These are phyloP conservation scores for Sebastes ruberrimus DNA, from an alignment of 2,797 vertebrate genomes.

Conservation along the genomic window DNA sequence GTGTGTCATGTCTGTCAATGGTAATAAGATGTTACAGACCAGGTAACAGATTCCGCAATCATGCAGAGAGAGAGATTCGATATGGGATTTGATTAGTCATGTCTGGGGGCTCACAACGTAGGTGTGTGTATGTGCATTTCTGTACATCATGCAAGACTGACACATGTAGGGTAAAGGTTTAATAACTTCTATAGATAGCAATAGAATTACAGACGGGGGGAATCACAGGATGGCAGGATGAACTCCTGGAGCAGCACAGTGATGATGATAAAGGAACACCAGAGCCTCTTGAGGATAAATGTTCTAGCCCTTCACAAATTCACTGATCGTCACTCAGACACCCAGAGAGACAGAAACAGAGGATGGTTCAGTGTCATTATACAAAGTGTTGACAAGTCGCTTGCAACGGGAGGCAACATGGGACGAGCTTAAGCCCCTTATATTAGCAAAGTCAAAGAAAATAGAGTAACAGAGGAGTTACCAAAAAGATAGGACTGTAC, in stretches of 20 bases:
- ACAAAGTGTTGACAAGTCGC: not conserved
- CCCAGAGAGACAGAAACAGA: not conserved
- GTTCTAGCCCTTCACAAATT: slow-evolving; percentile 80
- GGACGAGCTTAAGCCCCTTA: not conserved
- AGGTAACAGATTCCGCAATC: not conserved
- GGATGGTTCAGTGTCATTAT: not conserved
- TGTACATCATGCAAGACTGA: not conserved
- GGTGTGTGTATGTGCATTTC: not conserved
- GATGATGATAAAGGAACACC: slow-evolving; percentile 57
- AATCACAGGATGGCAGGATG: not conserved
- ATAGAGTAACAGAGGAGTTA: not conserved
- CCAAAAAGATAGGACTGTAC: not conserved
- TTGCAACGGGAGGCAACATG: not conserved
- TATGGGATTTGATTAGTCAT: slow-evolving; percentile 15
- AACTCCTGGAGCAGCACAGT: slow-evolving; percentile 6
- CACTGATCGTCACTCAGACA: slow-evolving; percentile 5
- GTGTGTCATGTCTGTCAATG: not conserved
- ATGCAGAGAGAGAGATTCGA: not conserved
- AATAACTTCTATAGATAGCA: not conserved
- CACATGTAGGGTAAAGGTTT: slow-evolving; percentile 2
- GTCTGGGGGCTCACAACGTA: not conserved
- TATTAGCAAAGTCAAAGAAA: not conserved
- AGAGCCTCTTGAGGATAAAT: slow-evolving; percentile 47
- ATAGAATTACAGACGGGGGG: slow-evolving; percentile 12
- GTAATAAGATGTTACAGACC: slow-evolving; percentile 11